Percentiles rank a stretch among this genome's conserved stretches.
These are phyloP conservation scores for Xanthorhoe designata DNA, from an alignment of 2,888 invertebrate species.

Conservation along the genomic window DNA sequence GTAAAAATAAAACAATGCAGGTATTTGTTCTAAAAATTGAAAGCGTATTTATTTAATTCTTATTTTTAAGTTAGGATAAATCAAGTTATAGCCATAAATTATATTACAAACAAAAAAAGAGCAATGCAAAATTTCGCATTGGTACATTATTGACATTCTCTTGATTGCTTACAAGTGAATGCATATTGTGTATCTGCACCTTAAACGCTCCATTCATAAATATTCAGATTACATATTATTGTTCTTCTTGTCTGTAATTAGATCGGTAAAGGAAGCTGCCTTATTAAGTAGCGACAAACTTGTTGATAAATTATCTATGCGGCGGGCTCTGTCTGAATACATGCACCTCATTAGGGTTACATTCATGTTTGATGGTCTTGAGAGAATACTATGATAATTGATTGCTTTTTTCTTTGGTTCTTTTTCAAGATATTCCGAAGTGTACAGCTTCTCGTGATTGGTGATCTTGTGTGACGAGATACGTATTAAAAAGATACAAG, in stretches of 20 bases:
- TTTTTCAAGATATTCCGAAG: not conserved
- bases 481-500: not conserved
- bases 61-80: too few relatives aligned
- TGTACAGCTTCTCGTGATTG: not conserved
- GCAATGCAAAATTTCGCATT: too few relatives aligned
- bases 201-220: conserved; percentile 69
- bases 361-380: conserved; percentile 37
- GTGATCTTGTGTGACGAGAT: not conserved
- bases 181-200: too few relatives aligned
- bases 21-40: too few relatives aligned
- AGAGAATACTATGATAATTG: conserved; percentile 46
- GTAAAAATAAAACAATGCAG: too few relatives aligned
- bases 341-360: conserved; percentile 65
- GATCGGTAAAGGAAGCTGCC: conserved; percentile 79
- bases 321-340: conserved; percentile 54
- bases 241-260: conserved; percentile 83
- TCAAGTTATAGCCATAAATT: too few relatives aligned
- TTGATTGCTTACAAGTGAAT: too few relatives aligned
- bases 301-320: conserved; percentile 70
- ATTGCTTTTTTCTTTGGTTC: not conserved
- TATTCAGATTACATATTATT: conserved; percentile 83
- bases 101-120: too few relatives aligned
- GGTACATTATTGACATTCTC: too few relatives aligned
- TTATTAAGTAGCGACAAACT: conserved; percentile 77
- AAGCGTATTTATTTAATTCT: too few relatives aligned